Evolutionary conservation across 1,140 invertebrate genomes (phyloP).

Genomic region (Elysia chlorotica): DNA sequence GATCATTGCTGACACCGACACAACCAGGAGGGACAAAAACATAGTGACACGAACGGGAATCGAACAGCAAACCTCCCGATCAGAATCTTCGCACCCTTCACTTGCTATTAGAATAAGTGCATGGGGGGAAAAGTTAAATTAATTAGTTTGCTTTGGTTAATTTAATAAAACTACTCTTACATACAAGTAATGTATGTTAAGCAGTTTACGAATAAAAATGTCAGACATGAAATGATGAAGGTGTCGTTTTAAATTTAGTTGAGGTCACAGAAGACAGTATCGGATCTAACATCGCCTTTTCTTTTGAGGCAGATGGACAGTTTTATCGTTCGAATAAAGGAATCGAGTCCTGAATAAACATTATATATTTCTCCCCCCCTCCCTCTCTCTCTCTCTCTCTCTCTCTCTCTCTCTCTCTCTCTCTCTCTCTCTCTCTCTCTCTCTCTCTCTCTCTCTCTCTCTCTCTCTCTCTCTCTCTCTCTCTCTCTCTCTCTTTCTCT

Average conservation of each 20-base stretch:
- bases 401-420: not conserved
- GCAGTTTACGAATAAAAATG: not conserved
- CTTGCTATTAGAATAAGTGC: too few relatives aligned
- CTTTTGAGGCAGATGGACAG: not conserved
- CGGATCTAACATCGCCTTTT: not conserved
- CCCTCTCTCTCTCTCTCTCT: not conserved
- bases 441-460: not conserved
- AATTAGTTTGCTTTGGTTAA: too few relatives aligned
- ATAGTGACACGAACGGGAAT: too few relatives aligned
- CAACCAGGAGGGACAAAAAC: too few relatives aligned
- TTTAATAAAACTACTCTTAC: too few relatives aligned
- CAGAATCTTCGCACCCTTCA: too few relatives aligned
- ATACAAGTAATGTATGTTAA: not conserved
- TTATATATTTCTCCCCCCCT: not conserved
- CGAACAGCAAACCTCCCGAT: too few relatives aligned
- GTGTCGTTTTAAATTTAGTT: not conserved
- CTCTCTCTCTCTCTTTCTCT: not conserved
- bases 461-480: not conserved
- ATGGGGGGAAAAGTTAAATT: too few relatives aligned
- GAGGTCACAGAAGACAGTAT: too few relatives aligned
- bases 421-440: not conserved
- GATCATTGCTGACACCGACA: too few relatives aligned
- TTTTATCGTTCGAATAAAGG: not conserved
- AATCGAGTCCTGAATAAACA: not conserved
- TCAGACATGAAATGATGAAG: not conserved